phyloP scores from a whole-genome alignment of 1,140 invertebrate species.

The Eumeta japonica region DNA sequence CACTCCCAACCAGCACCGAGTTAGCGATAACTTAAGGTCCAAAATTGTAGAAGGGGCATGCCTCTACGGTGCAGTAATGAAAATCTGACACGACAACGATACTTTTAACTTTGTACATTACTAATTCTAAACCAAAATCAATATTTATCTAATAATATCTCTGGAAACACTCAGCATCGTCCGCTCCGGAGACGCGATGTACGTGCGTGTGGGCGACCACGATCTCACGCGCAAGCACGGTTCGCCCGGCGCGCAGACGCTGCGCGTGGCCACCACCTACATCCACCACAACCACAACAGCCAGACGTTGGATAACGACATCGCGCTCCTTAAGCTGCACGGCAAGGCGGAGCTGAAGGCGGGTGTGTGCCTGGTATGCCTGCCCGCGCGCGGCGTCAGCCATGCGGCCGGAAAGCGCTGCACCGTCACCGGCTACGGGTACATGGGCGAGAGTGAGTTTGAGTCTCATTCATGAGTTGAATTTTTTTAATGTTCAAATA shows the following conservation, averaged over 20 bases:
- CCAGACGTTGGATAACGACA: constrained; percentile 93
- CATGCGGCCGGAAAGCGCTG: constrained; percentile 85
- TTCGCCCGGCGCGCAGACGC: constrained; percentile 83
- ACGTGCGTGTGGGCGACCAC: constrained; percentile 89
- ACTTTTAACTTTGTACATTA: too few relatives aligned
- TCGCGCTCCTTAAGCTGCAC: constrained; percentile 88
- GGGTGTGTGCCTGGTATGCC: constrained; percentile 78
- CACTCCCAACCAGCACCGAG: too few relatives aligned
- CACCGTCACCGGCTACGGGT: constrained; percentile 91
- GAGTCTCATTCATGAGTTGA: not conserved
- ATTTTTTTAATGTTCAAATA: too few relatives aligned
- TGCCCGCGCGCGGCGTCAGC: constrained; percentile 81
- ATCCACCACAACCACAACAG: constrained; percentile 97
- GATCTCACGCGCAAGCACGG: constrained; percentile 85
- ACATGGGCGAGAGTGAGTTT: constrained; percentile 85
- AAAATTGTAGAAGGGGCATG: too few relatives aligned
- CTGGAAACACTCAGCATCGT: constrained; percentile 86
- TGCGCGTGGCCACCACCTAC: constrained; percentile 87
- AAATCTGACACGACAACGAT: too few relatives aligned
- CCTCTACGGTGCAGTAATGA: too few relatives aligned
- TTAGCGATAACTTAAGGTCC: too few relatives aligned
- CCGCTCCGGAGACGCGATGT: constrained; percentile 85
- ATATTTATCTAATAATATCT: constrained; percentile 17
- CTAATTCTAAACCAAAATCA: too few relatives aligned
- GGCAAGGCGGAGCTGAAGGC: constrained; percentile 86